Base-by-base conservation (phyloP, 1,140 invertebrate species). In the Lepidurus couesii region DNA sequence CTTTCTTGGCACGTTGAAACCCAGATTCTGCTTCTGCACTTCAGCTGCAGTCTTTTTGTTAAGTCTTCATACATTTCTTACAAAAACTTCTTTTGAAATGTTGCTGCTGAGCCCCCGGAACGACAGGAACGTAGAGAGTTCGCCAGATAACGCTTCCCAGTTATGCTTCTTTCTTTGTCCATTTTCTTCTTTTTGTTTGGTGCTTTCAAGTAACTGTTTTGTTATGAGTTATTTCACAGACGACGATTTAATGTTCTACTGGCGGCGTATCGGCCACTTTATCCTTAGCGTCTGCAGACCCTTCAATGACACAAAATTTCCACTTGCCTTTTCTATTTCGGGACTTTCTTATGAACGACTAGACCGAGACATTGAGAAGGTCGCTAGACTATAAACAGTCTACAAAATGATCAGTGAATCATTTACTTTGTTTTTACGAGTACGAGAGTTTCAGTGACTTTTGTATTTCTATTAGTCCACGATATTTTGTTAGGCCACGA, bases 311-410 rank as follows among this genome's bases (percentile, higher is more conserved):
- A 65, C 53, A 65, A 65, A 65, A 65, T n/a, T 65, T 65, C 53
- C 53, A 65, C 53, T 65, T 65, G 53, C 53, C 16, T 65, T 65
- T 65, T 65, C 53, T 65, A 65, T 65, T 65, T 65, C 53, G 53
- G 53, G 53, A 65, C 16, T 65, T 65, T 65, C 53, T 65, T 65
- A n/a, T 16, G 53, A 65, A 65, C 53, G 53, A 65, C 4, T 13
- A 65, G 53, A 65, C 53, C 21, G 53, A 21, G 53, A 65, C 53
- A 16, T 34, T 34, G 34, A 34, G 34, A 34, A 34, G 34, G 34
- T 34, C 13, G 53, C 53, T 65, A 65, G 53, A 65, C 53, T 65
- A 65, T 65, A 65, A 13, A 65, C 53, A 11, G 53, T 65, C 53
- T 65, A 65, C 53, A 65, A 65, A 65, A 21, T 65, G 16, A 21